These are phyloP conservation scores for Lasiurus cinereus DNA, from an alignment of 2,113 vertebrate genomes.

Conservation along the genomic window DNA sequence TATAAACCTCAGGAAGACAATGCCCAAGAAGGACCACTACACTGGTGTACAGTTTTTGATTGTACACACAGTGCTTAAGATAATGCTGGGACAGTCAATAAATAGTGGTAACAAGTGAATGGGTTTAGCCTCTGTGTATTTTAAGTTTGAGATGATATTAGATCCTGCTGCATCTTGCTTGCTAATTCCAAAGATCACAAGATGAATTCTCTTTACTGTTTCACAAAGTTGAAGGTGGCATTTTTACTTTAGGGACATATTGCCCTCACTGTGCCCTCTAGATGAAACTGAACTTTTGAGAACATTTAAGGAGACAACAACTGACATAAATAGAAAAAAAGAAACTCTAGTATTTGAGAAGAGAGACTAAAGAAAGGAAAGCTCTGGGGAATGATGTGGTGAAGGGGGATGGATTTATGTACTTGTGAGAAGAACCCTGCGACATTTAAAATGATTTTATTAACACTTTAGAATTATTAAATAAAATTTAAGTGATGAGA, in stretches of 20 bases:
- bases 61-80: not conserved
- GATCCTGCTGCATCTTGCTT: not conserved
- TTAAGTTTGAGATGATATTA: not conserved
- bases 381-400: not conserved
- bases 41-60: not conserved
- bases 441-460: slow-evolving; percentile 52
- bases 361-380: not conserved
- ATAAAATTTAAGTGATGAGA: slow-evolving; percentile 52
- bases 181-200: not conserved
- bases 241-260: not conserved
- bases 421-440: not conserved
- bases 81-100: not conserved
- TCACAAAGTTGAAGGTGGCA: not conserved
- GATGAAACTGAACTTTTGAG: slow-evolving; percentile 40
- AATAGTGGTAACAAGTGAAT: not conserved
- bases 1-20: not conserved
- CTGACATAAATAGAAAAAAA: slow-evolving; percentile 2
- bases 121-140: not conserved
- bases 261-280: not conserved
- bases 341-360: not conserved
- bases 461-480: slow-evolving; percentile 54
- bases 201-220: not conserved
- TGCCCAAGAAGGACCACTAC: not conserved
- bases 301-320: not conserved
- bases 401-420: not conserved